Conservation (phyloP, 1,140 invertebrate genomes). For the Drosophila auraria region DNA sequence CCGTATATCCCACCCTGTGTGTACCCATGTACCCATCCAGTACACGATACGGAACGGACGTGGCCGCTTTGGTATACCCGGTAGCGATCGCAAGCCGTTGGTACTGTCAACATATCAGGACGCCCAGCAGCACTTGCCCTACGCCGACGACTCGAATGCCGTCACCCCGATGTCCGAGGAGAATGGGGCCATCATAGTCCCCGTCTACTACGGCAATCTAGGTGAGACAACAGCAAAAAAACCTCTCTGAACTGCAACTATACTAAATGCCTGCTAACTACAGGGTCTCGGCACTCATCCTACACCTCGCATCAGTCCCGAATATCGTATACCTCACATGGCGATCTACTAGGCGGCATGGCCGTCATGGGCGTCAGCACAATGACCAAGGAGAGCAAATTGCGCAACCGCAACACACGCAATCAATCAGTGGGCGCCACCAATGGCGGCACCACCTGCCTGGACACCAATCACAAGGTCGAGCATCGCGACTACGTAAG, state of each 20-base stretch:
- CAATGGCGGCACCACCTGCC: slow-evolving; percentile 85
- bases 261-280: neutral
- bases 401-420: slow-evolving; percentile 90
- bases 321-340: slow-evolving; percentile 96
- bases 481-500: slow-evolving; percentile 90
- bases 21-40: slow-evolving; percentile 31
- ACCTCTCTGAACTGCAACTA: neutral
- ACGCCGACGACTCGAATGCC: slow-evolving; percentile 98
- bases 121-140: slow-evolving; percentile 97
- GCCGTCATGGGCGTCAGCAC: slow-evolving; percentile 87
- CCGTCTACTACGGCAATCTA: slow-evolving; percentile 93
- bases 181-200: slow-evolving; percentile 96
- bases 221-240: slow-evolving; percentile 82
- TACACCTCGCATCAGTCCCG: slow-evolving; percentile 97
- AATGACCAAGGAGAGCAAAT: slow-evolving; percentile 93
- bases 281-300: slow-evolving; percentile 94
- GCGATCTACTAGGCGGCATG: slow-evolving; percentile 92
- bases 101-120: slow-evolving; percentile 97
- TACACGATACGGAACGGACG: slow-evolving; percentile 92
- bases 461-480: slow-evolving; percentile 89
- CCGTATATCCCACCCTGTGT: slow-evolving; percentile 19
- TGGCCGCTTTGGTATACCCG: slow-evolving; percentile 88
- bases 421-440: slow-evolving; percentile 88
- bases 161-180: slow-evolving; percentile 99
- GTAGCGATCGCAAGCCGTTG: slow-evolving; percentile 95